Evolutionary conservation across 2,888 invertebrate species (phyloP).

Genomic region (Tetragonisca angustula): DNA sequence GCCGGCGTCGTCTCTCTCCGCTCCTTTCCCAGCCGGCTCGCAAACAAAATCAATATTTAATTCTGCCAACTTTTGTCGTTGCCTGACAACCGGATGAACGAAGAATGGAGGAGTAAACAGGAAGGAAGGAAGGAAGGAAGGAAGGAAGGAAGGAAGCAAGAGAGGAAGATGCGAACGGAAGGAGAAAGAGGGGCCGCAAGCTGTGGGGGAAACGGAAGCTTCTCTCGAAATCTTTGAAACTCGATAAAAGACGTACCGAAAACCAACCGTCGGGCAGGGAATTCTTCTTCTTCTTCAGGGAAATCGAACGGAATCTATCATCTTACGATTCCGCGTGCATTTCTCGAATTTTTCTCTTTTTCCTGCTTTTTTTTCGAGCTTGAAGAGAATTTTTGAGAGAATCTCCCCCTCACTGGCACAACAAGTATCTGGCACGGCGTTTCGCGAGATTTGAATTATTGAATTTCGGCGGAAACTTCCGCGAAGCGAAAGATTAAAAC

Average conservation of each 20-base stretch:
- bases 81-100: conserved; percentile 31
- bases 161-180: background rate
- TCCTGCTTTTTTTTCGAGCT: background rate
- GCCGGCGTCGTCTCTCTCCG: conserved; percentile 8
- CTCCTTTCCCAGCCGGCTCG: conserved; percentile 6
- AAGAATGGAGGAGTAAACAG: conserved; percentile 22
- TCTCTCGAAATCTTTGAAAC: conserved; percentile 69
- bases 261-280: conserved; percentile 41
- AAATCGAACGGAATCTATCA: conserved; percentile 41
- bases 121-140: conserved; percentile 9
- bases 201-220: conserved; percentile 29
- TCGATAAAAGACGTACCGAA: conserved; percentile 66
- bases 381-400: too few species aligned
- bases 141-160: conserved; percentile 12
- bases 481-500: background rate
- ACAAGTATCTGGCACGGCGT: background rate
- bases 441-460: background rate
- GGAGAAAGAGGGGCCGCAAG: background rate
- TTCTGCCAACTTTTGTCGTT: conserved; percentile 67
- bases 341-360: background rate
- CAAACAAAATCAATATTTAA: conserved; percentile 76
- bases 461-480: too few species aligned
- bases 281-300: conserved; percentile 16
- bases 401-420: too few species aligned
- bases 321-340: conserved; percentile 48